Conservation (phyloP, 2,797 vertebrate genomes). For the Garrulus glandarius region DNA sequence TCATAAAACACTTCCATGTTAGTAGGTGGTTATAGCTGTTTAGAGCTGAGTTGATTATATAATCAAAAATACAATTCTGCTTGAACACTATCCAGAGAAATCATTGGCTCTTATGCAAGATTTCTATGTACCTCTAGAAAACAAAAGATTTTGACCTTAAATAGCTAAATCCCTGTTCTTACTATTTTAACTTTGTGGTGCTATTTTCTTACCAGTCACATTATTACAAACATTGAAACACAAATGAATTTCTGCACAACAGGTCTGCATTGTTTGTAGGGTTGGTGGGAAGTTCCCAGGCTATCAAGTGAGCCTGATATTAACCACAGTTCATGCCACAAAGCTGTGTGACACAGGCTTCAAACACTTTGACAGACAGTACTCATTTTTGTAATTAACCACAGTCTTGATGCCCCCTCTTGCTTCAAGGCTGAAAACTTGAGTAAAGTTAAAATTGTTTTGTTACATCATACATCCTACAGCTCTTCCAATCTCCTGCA, state of each 20-base stretch:
- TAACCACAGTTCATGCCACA: background rate
- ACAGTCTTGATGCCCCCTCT: background rate
- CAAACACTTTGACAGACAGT: background rate
- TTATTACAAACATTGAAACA: background rate
- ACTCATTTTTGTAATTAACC: background rate
- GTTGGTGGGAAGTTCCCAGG: background rate
- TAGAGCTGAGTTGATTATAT: background rate
- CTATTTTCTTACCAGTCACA: background rate
- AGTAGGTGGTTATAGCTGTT: background rate
- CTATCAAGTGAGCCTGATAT: background rate
- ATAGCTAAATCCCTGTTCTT: conserved; percentile 4
- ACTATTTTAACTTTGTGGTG: conserved; percentile 2
- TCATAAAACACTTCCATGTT: background rate
- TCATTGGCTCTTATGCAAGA: background rate
- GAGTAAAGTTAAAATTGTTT: background rate
- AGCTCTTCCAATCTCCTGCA: background rate
- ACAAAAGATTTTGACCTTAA: background rate
- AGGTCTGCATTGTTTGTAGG: background rate
- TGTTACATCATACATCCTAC: background rate
- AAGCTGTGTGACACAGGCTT: background rate
- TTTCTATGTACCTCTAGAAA: background rate
- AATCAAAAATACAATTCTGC: background rate
- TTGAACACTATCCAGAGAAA: background rate
- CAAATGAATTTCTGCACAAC: background rate
- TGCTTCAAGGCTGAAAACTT: background rate